Base-by-base conservation (phyloP, 2,797 vertebrate genomes). In the Diplodus sargus region DNA sequence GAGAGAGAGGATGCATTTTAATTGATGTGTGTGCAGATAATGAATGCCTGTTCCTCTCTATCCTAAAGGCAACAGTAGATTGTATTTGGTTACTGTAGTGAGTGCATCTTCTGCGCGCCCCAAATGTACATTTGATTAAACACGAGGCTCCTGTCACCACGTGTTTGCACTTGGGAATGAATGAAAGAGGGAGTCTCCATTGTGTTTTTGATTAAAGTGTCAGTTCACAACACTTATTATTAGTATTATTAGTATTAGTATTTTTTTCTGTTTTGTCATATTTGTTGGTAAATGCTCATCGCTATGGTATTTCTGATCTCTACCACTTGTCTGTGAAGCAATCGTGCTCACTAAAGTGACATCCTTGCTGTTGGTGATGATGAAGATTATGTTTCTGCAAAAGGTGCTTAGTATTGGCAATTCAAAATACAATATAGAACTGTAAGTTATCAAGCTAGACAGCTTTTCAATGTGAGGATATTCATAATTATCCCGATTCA, bases 101-200 rank as follows among this genome's bases (percentile, higher is more conserved):
- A 68, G 17, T 39, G 18, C 5, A 70, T 39, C 47, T 54, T 66
- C 20, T 62, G 54, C 0, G 11, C 10, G 51, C 10, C 14, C 28
- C 56, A 64, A 65, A 63, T 66, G 23, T 58, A 56, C 18, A 18
- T 6, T 28, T 59, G 66, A 79, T 74, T 61, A 70, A 5, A 6
- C 52, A 58, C 4, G 15, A n/a, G n/a, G 22, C 51, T 74, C 25
- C 13, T 59, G 58, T 63, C 48, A 61, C 16, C 56, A 15, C 73
- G 47, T 80, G 57, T 76, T 66, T 84, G 59, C 39, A 16, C 66
- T 39, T 76, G 58, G 45, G 13, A 61, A 67, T 45, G 66, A 66
- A 45, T 67, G 28, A 43, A 0, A 20, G 49, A 62, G 15, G 17
- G 23, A 14, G 12, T 8, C 17, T 18, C 25, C n/a, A 47, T n/a